phyloP scores from a whole-genome alignment of 2,888 invertebrate genomes.

The Nephrotoma flavescens region DNA sequence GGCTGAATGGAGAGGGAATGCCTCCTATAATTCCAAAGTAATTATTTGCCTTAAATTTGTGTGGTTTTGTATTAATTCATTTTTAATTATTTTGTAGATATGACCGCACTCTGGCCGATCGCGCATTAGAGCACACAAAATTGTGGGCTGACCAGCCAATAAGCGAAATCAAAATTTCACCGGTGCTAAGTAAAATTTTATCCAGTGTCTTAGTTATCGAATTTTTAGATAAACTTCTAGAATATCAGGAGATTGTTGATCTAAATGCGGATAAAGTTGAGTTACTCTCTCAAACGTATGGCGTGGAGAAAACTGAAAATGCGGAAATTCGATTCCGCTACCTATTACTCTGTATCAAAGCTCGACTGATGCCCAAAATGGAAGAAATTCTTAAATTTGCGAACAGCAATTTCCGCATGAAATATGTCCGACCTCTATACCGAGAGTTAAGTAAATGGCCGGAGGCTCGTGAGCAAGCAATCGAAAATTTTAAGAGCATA shows the following conservation, averaged over 20 bases:
- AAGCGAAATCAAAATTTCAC: constrained; percentile 31
- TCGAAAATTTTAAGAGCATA: constrained; percentile 55
- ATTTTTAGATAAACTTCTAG: constrained; percentile 51
- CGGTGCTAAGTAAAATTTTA: constrained; percentile 39
- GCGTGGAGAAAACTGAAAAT: constrained; percentile 50
- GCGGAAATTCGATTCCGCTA: constrained; percentile 67
- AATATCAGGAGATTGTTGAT: constrained; percentile 30
- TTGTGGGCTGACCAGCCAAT: constrained; percentile 39
- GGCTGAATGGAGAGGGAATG: constrained; percentile 76
- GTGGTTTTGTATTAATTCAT: neutral
- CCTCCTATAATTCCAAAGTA: constrained; percentile 73
- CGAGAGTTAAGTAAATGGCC: constrained; percentile 73
- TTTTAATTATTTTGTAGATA: constrained; percentile 34
- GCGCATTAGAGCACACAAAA: constrained; percentile 40
- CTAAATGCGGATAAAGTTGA: constrained; percentile 39
- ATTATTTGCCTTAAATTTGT: constrained; percentile 17
- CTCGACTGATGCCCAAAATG: constrained; percentile 51
- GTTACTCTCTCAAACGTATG: constrained; percentile 46
- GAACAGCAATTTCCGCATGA: constrained; percentile 78
- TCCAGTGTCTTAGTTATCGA: constrained; percentile 50
- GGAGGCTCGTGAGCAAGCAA: constrained; percentile 45
- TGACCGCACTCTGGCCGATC: constrained; percentile 49
- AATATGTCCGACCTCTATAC: constrained; percentile 78
- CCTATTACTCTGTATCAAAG: constrained; percentile 62
- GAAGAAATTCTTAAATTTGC: constrained; percentile 59